Conservation (phyloP, 2,888 invertebrate species). For the Xestia xanthographa region DNA sequence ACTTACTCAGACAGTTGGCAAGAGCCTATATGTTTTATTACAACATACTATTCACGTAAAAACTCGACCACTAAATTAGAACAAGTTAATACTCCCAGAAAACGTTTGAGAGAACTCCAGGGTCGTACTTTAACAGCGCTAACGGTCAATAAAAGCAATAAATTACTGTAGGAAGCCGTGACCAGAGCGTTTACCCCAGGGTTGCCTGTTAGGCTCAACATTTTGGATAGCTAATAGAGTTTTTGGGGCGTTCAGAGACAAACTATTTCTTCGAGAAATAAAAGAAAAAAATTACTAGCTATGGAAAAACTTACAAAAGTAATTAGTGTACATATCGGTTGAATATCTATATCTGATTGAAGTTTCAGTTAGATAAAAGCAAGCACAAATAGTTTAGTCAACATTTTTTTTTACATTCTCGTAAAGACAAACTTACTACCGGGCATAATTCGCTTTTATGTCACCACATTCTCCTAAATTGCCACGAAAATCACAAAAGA, state of each 20-base stretch:
- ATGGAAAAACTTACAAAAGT: background rate
- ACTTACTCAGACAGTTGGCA: conserved; percentile 27
- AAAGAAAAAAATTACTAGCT: background rate
- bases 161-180: conserved; percentile 71
- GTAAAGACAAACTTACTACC: background rate
- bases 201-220: conserved; percentile 44
- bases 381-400: background rate
- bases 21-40: conserved; percentile 60
- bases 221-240: background rate
- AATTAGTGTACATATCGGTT: background rate
- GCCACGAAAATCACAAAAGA: conserved; percentile 14
- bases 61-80: conserved; percentile 68
- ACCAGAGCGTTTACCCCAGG: conserved; percentile 65
- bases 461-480: conserved; percentile 2
- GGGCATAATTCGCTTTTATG: background rate
- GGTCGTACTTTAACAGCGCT: conserved; percentile 71
- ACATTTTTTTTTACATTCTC: background rate
- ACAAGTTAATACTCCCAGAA: conserved; percentile 69
- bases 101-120: conserved; percentile 65
- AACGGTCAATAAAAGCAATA: conserved; percentile 79
- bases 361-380: background rate
- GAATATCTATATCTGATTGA: background rate
- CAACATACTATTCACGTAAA: conserved; percentile 52
- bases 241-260: conserved; percentile 12
- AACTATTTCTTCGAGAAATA: background rate